Evolutionary conservation across 2,888 invertebrate genomes (phyloP).

Genomic region (Leptinotarsa peninsularis): DNA sequence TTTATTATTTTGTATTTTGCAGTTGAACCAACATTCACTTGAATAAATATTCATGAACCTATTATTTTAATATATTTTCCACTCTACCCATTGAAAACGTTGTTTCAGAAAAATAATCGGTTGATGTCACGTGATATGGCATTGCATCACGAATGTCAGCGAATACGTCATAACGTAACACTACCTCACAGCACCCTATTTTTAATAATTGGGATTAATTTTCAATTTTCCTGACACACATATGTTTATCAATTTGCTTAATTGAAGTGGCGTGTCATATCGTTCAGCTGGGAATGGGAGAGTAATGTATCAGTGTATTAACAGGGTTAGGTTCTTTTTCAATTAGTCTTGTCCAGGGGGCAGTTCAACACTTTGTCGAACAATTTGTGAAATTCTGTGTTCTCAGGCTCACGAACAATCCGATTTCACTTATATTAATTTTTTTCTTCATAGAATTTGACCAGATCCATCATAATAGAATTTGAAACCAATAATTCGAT

Average conservation of each 20-base stretch:
- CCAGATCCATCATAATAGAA: too few relatives aligned
- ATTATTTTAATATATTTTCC: neutral
- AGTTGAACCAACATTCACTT: too few relatives aligned
- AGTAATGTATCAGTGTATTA: conserved; percentile 26
- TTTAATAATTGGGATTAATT: conserved; percentile 25
- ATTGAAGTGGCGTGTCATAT: conserved; percentile 37
- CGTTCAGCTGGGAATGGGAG: conserved; percentile 24
- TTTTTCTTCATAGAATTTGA: too few relatives aligned
- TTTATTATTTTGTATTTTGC: too few relatives aligned
- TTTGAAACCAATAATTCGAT: too few relatives aligned
- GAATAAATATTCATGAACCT: too few relatives aligned
- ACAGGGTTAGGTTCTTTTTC: conserved; percentile 30
- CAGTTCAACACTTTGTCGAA: neutral
- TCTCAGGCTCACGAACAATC: too few relatives aligned
- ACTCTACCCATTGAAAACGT: neutral
- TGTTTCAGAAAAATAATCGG: neutral
- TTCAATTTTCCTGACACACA: conserved; percentile 22
- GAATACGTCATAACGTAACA: neutral
- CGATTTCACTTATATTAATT: too few relatives aligned
- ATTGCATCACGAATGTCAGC: neutral
- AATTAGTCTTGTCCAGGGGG: conserved; percentile 27
- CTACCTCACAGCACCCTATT: neutral
- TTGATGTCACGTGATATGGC: neutral
- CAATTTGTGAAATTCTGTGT: too few relatives aligned
- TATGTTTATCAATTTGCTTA: conserved; percentile 37